Conservation (phyloP, 2,888 invertebrate genomes). For the Theodoxus fluviatilis region DNA sequence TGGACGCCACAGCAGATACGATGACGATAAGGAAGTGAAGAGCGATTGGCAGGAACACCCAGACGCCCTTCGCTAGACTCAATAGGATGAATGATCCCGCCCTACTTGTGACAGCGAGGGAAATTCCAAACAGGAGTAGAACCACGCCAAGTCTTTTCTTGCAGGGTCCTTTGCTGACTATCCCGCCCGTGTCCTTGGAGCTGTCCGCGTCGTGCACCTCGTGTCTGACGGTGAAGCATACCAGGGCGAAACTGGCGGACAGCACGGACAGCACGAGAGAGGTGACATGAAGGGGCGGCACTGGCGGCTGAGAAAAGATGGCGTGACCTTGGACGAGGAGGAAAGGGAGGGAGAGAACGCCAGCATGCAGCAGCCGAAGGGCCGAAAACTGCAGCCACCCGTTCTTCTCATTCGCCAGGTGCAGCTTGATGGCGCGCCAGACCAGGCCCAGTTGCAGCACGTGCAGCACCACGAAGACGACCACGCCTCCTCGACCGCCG, state of each 20-base stretch:
- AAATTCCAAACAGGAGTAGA: conserved; percentile 26
- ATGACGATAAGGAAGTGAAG: conserved; percentile 28
- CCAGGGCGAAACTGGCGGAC: conserved; percentile 29
- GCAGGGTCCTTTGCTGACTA: neutral
- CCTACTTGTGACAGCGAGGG: conserved; percentile 24
- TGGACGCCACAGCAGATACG: neutral
- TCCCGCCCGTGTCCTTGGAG: neutral
- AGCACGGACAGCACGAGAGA: conserved; percentile 28
- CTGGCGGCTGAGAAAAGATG: neutral
- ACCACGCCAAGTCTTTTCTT: conserved; percentile 17
- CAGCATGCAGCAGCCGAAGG: conserved; percentile 44
- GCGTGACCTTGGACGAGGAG: conserved; percentile 23
- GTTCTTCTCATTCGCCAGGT: conserved; percentile 39
- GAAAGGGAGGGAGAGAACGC: conserved; percentile 45
- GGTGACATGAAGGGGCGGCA: neutral
- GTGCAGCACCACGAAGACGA: conserved; percentile 43
- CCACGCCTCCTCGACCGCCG: conserved; percentile 32
- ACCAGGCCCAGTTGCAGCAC: conserved; percentile 43
- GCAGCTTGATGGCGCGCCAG: conserved; percentile 46
- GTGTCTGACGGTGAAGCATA: conserved; percentile 27
- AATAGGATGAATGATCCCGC: conserved; percentile 28
- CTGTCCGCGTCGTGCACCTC: conserved; percentile 11
- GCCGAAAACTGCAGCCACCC: conserved; percentile 43
- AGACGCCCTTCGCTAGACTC: conserved; percentile 24
- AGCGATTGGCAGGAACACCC: conserved; percentile 24